Percentiles rank a stretch among this genome's conserved stretches.
Evolutionary conservation across 2,888 invertebrate species (phyloP).

Genomic region (Hoplodrina ambigua): DNA sequence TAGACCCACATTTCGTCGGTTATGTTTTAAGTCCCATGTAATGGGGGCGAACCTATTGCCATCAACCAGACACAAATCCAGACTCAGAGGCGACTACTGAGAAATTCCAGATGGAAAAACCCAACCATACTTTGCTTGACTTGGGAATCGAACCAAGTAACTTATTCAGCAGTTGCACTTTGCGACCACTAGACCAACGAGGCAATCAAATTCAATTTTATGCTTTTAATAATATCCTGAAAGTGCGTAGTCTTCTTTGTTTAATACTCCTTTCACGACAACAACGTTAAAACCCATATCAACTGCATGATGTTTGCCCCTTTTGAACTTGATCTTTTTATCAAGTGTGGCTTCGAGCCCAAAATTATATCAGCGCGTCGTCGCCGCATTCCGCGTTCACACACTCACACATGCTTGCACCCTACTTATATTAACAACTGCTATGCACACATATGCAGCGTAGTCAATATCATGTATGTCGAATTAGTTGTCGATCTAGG

Average conservation of each 20-base stretch:
- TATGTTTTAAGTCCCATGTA: too few species aligned
- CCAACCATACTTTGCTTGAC: too few species aligned
- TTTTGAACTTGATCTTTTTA: slow-evolving; percentile 89
- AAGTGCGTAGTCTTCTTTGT: slow-evolving; percentile 9
- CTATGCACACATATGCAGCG: slow-evolving; percentile 49
- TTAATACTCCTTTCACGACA: slow-evolving; percentile 53
- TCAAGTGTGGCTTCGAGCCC: slow-evolving; percentile 80
- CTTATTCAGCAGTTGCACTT: too few species aligned
- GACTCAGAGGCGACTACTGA: too few species aligned
- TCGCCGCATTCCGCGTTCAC: slow-evolving; percentile 82
- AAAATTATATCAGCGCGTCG: slow-evolving; percentile 82
- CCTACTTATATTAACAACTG: slow-evolving; percentile 33
- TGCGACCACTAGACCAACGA: too few species aligned
- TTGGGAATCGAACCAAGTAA: too few species aligned
- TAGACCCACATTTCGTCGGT: too few species aligned
- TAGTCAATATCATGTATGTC: slow-evolving; percentile 31
- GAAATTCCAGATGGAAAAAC: too few species aligned
- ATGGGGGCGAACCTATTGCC: too few species aligned
- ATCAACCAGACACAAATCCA: too few species aligned
- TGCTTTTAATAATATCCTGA: neutral
- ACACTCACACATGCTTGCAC: slow-evolving; percentile 68
- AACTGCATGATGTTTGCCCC: slow-evolving; percentile 76
- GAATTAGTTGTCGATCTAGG: slow-evolving; percentile 36
- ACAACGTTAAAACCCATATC: slow-evolving; percentile 70
- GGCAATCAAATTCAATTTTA: too few species aligned